These are phyloP conservation scores for Lagodon rhomboides DNA, from an alignment of 2,797 vertebrate genomes.

Conservation along the genomic window DNA sequence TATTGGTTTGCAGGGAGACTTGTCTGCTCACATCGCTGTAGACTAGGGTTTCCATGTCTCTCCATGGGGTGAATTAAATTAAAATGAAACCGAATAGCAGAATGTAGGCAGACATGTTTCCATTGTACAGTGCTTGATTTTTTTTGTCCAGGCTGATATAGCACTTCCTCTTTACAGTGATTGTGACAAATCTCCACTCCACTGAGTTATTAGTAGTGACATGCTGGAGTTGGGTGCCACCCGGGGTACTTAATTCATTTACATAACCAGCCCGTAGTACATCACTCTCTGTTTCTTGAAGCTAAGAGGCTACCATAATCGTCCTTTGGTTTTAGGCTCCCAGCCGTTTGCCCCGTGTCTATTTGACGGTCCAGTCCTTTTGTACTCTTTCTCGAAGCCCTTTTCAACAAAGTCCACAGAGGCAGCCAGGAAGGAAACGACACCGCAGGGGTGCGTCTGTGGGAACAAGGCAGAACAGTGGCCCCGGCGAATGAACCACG, in stretches of 20 bases:
- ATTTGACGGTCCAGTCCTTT: slow-evolving; percentile 23
- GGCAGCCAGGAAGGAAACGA: slow-evolving; percentile 66
- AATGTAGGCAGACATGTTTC: neutral
- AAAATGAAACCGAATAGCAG: slow-evolving; percentile 16
- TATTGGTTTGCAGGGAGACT: slow-evolving; percentile 41
- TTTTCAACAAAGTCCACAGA: slow-evolving; percentile 32
- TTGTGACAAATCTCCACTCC: neutral
- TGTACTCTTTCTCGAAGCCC: slow-evolving; percentile 26
- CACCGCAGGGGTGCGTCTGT: slow-evolving; percentile 38
- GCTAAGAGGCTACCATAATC: neutral
- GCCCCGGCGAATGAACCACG: slow-evolving; percentile 41
- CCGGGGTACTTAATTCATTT: slow-evolving; percentile 1
- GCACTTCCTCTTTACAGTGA: neutral
- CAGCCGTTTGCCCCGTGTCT: neutral
- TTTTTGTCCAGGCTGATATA: neutral
- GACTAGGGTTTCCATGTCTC: slow-evolving; percentile 25
- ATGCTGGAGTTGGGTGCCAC: neutral
- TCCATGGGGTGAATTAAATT: neutral
- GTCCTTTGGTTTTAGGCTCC: neutral
- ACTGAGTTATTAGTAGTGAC: neutral
- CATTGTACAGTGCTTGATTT: slow-evolving; percentile 4
- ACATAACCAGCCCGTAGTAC: slow-evolving; percentile 15
- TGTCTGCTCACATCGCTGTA: slow-evolving; percentile 17
- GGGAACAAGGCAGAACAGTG: slow-evolving; percentile 56
- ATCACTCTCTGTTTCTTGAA: slow-evolving; percentile 4